Percentiles rank a stretch among this genome's conserved stretches.
Conservation (phyloP, 2,888 invertebrate species). For the Diarsia dahlii region DNA sequence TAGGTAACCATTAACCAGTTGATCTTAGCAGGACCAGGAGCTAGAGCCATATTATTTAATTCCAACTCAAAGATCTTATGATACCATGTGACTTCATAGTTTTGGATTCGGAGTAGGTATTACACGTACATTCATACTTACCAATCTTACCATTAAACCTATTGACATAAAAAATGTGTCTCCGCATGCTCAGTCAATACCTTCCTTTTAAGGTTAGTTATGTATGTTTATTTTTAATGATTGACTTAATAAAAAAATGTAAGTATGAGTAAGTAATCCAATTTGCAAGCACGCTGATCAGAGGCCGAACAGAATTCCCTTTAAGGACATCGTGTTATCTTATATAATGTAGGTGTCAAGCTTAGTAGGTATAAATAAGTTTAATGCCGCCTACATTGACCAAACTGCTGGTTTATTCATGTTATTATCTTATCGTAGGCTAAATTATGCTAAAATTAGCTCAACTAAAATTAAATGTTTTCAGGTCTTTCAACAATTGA, state of each 20-base stretch:
- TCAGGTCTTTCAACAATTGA: neutral
- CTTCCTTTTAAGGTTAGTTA: conserved; percentile 39
- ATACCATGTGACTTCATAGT: neutral
- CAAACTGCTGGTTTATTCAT: conserved; percentile 47
- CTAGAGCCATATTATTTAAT: neutral
- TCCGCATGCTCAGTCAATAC: neutral
- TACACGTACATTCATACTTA: neutral
- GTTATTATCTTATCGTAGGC: conserved; percentile 45
- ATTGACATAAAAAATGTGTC: conserved; percentile 9
- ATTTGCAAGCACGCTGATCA: conserved; percentile 56
- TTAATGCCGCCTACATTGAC: conserved; percentile 58
- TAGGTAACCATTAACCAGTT: neutral
- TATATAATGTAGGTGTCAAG: conserved; percentile 64
- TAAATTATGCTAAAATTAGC: conserved; percentile 8
- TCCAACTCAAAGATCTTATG: neutral
- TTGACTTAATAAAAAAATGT: conserved; percentile 16
- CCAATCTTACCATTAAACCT: neutral
- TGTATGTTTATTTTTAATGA: conserved; percentile 15
- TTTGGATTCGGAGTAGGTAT: neutral
- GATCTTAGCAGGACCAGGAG: neutral
- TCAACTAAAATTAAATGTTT: conserved; percentile 8
- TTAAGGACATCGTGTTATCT: conserved; percentile 58
- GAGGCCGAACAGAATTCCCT: conserved; percentile 58
- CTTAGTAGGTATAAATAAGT: conserved; percentile 46
- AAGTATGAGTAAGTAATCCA: conserved; percentile 56